Base-by-base conservation (phyloP, 2,797 vertebrate genomes). In the Schizothorax lantsangensis region DNA sequence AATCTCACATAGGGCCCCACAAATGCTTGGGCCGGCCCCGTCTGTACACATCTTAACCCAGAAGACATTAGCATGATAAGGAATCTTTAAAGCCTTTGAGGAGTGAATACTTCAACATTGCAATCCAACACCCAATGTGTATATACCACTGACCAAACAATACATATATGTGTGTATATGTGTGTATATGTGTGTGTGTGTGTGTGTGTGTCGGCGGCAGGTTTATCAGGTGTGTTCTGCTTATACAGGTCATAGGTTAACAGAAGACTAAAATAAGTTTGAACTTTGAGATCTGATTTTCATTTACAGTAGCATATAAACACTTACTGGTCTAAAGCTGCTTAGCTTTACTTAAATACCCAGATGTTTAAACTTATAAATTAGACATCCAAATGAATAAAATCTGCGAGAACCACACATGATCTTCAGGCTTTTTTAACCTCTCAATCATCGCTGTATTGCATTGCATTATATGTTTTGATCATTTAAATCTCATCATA, bases 31-130 rank as follows among this genome's bases (percentile, higher is more conserved):
- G 2, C 17, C 15, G 14, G 26, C 19, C 33, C 75, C 4, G 6
- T 17, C 77, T 19, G 54, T 1, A n/a, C n/a, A n/a, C n/a, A n/a
- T n/a, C n/a, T n/a, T n/a, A n/a, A n/a, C n/a, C n/a, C n/a, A n/a
- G n/a, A n/a, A n/a, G n/a, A n/a, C n/a, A 62, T 62, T 54, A 59
- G 11, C 52, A 40, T 57, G 75, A 59, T 43, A n/a, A 62, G 77
- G n/a, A 26, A 26, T 1, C 77, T 10, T n/a, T 26, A 40, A 15
- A 43, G 2, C 6, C 54, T 59, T 38, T 2, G 19, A 57, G 21
- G 36, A 62, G 54, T 19, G 14, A 71, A 10, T 10, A 81, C 15
- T 81, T 49, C 10, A 36, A 21, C 79, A 23, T 4, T 23, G 14
- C 57, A 47, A 11, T 33, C 19, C 9, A 11, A 75, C 47, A 52